phyloP scores from a whole-genome alignment of 2,888 invertebrate genomes.

The Acholoe squamosa region DNA sequence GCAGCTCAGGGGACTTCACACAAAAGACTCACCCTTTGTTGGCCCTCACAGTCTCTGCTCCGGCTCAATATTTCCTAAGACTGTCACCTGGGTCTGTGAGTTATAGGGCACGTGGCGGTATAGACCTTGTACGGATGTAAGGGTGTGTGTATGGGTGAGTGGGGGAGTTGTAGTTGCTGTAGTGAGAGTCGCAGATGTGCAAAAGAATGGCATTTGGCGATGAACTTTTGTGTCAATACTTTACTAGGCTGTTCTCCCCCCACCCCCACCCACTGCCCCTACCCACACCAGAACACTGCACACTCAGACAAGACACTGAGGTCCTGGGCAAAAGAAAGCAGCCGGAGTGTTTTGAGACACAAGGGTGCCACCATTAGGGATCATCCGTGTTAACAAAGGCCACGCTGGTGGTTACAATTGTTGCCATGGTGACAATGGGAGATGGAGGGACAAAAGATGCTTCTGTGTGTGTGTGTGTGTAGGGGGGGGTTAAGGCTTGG shows the following conservation, averaged over 20 bases:
- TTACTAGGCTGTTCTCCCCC: not conserved
- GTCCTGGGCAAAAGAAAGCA: constrained; percentile 14
- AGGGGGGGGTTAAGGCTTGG: not conserved
- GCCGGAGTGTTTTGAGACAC: not conserved
- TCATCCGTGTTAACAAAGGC: constrained; percentile 22
- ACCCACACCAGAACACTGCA: too few species aligned
- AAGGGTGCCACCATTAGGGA: constrained; percentile 41
- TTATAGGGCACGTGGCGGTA: constrained; percentile 1
- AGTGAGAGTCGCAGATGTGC: not conserved
- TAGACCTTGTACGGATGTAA: not conserved
- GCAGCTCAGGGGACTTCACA: constrained; percentile 4
- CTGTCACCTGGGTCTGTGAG: constrained; percentile 19
- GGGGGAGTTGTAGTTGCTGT: not conserved
- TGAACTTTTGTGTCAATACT: constrained; percentile 16
- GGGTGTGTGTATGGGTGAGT: not conserved
- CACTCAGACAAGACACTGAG: not conserved
- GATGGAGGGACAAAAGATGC: not conserved
- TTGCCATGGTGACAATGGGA: constrained; percentile 44
- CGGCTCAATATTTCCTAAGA: not conserved
- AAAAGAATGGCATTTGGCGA: not conserved
- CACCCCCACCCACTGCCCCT: too few species aligned
- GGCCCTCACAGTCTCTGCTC: constrained; percentile 20
- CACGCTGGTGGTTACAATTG: not conserved
- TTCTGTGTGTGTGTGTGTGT: not conserved
- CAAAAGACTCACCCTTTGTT: constrained; percentile 20